phyloP scores from a whole-genome alignment of 2,797 vertebrate species.

The Coendou prehensilis region DNA sequence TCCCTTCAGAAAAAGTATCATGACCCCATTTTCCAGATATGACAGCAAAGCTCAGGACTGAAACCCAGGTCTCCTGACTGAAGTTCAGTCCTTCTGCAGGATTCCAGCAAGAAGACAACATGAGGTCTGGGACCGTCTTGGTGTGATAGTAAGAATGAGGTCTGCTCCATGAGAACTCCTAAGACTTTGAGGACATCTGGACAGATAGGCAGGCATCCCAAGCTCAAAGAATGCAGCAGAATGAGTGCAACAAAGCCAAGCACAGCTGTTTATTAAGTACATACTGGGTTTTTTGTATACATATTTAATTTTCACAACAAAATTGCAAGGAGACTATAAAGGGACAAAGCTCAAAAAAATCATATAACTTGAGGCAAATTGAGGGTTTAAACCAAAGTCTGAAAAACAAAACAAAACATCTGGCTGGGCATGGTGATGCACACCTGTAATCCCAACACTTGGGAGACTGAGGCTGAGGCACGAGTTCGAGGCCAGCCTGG shows the following conservation, averaged over 20 bases:
- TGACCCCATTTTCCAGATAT: background rate
- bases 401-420: too few species aligned
- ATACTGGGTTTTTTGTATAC: background rate
- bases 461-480: background rate
- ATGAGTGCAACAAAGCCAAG: background rate
- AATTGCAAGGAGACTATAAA: background rate
- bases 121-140: background rate
- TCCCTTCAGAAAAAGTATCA: background rate
- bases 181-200: background rate
- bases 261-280: background rate
- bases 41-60: conserved; percentile 22
- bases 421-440: background rate
- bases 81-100: background rate
- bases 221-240: background rate
- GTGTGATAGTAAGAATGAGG: background rate
- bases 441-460: background rate
- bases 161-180: background rate
- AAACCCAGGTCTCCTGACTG: background rate
- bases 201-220: background rate
- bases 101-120: background rate
- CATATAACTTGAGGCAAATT: background rate
- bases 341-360: conserved; percentile 28
- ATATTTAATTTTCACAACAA: background rate
- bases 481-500: background rate
- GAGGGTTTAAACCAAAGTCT: conserved; percentile 11